These are phyloP conservation scores for Phaethon lepturus DNA, from an alignment of 2,113 vertebrate species.

Conservation along the genomic window DNA sequence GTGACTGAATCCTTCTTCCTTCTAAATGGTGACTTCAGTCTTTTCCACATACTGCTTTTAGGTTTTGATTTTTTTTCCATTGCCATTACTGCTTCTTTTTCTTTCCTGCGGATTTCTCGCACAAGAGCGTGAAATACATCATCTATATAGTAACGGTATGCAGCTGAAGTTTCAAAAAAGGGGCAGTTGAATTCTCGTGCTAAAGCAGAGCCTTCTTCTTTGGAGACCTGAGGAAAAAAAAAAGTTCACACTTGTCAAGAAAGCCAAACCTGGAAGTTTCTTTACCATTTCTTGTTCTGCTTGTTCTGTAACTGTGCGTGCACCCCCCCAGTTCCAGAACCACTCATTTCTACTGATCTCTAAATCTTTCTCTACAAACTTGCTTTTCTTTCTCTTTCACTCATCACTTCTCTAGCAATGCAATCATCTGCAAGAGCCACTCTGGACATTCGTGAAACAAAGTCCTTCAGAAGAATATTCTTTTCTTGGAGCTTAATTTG, in stretches of 20 bases:
- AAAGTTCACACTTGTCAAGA: not conserved
- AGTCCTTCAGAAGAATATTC: not conserved
- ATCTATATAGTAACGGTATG: conserved; percentile 86
- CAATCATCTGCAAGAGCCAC: not conserved
- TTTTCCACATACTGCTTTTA: conserved; percentile 82
- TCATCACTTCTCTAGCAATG: not conserved
- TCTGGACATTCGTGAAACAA: not conserved
- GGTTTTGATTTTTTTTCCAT: conserved; percentile 80
- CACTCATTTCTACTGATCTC: rapidly evolving
- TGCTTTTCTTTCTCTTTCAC: not conserved
- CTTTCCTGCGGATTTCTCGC: conserved; percentile 86
- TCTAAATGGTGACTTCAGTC: conserved; percentile 83
- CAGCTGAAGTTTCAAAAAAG: conserved; percentile 89
- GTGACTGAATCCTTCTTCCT: conserved; percentile 85
- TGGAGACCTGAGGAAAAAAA: conserved; percentile 77
- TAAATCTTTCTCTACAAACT: not conserved
- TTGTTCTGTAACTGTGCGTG: rapidly evolving
- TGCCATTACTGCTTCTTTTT: conserved; percentile 77
- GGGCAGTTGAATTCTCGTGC: conserved; percentile 87
- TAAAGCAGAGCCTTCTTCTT: conserved; percentile 83
- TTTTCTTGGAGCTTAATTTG: not conserved
- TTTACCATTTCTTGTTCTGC: not conserved
- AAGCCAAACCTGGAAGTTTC: not conserved
- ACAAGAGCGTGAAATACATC: conserved; percentile 88
- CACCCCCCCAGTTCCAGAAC: not conserved